phyloP scores from a whole-genome alignment of 2,888 invertebrate species.

The Kryphioiulus occultus region DNA sequence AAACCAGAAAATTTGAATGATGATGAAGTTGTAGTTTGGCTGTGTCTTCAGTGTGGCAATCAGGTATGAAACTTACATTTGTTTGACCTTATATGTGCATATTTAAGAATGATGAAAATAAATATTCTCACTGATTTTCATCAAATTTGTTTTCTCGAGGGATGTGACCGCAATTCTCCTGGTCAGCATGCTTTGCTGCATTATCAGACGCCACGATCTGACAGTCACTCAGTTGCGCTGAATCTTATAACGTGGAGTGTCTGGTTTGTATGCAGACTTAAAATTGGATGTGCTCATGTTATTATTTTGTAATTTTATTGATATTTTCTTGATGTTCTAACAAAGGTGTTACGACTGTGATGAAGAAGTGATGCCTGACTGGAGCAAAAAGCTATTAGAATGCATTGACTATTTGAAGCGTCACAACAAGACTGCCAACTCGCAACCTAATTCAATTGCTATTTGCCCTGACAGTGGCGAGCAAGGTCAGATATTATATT shows the following conservation, averaged over 20 bases:
- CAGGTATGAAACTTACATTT: constrained; percentile 58
- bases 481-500: constrained; percentile 52
- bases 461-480: neutral
- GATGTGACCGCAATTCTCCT: constrained; percentile 72
- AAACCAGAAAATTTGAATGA: neutral
- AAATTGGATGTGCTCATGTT: neutral
- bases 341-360: constrained; percentile 77
- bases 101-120: neutral
- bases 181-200: constrained; percentile 79
- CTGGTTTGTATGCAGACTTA: constrained; percentile 64
- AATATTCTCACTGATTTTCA: neutral
- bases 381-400: constrained; percentile 74
- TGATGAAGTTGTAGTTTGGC: constrained; percentile 65
- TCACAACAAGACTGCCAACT: constrained; percentile 58
- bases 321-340: neutral
- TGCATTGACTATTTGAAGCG: constrained; percentile 78
- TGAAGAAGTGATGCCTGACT: constrained; percentile 67
- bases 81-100: neutral
- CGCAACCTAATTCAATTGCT: neutral
- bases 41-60: constrained; percentile 82
- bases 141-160: constrained; percentile 60
- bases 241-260: constrained; percentile 76
- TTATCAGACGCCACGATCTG: constrained; percentile 76
- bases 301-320: neutral
- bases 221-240: constrained; percentile 75